Evolutionary conservation across 2,888 invertebrate genomes (phyloP), one percentile per base, ranked within the genome.

Genomic region (Embidobia sp.): DNA sequence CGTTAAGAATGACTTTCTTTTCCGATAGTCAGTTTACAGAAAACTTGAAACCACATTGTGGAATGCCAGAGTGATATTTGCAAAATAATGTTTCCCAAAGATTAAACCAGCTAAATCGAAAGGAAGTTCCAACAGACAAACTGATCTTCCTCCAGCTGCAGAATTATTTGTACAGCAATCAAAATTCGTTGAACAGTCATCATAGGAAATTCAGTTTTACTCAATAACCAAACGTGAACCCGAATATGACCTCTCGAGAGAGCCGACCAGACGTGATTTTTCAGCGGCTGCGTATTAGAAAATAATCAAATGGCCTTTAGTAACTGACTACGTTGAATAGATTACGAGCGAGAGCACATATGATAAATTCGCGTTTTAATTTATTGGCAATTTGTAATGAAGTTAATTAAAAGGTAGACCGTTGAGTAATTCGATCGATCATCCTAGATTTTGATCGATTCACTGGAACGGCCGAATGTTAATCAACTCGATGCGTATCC

Each of bases 301-400:
- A 66, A 55, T 66, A 55, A 40, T 55, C 66, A 55, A 55, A 33
- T 64, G 51, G 64, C 51, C 51, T 64, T 64, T 64, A 46, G 16
- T 11, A 26, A 48, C 13, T 37, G 22, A 6, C 46, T 19, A 7
- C 26, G 35, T 5, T 33, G 66, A 53, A 66, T 44, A 44, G 53
- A 66, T 49, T 37, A 37, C n/a, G 31, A 63, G 63, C n/a, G 61
- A 61, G 46, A 61, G 48, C 31, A 48, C 16, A 10, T 18, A 37
- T 22, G 66, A 18, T 22, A 53, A 64, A 53, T 53, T 33, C 13
- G 42, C 33, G n/a, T 15, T 26, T 64, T 26, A 64, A 64, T 53
- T 53, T 64, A 64, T 64, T 22, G 63, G 8, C 22, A 3, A 33
- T 40, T 64, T 53, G 51, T 8, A 18, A 33, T 44, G 13, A 44